Conservation (phyloP, 2,888 invertebrate species). For the Conistra vaccinii region DNA sequence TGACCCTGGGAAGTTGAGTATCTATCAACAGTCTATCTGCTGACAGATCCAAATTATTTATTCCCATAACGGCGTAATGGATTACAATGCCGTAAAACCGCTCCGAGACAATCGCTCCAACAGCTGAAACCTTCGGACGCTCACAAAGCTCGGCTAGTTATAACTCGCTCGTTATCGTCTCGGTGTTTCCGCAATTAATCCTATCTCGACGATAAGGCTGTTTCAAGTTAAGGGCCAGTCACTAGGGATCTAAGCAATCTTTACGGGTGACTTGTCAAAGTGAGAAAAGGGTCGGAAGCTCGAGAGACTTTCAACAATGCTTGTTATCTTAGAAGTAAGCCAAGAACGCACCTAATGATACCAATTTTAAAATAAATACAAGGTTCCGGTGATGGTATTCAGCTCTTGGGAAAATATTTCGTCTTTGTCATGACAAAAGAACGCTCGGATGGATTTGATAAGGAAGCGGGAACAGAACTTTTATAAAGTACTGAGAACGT, state of each 20-base stretch:
- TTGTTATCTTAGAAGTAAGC: constrained; percentile 90
- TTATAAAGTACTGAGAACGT: constrained; percentile 25
- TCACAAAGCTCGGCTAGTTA: constrained; percentile 81
- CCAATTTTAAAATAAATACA: constrained; percentile 86
- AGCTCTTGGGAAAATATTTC: constrained; percentile 63
- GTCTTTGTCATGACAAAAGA: constrained; percentile 60
- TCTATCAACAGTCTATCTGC: constrained; percentile 51
- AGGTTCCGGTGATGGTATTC: constrained; percentile 67
- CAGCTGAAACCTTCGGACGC: constrained; percentile 69
- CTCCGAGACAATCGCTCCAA: constrained; percentile 63
- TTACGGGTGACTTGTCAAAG: constrained; percentile 91
- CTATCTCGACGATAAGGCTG: constrained; percentile 88
- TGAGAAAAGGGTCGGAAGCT: constrained; percentile 89
- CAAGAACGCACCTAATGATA: constrained; percentile 88
- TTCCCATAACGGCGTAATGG: constrained; percentile 54
- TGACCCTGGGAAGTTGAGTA: constrained; percentile 5
- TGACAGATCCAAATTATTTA: constrained; percentile 60
- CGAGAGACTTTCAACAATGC: constrained; percentile 90
- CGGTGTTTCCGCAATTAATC: constrained; percentile 90
- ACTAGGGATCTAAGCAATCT: constrained; percentile 90
- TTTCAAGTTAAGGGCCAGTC: constrained; percentile 89
- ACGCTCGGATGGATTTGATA: constrained; percentile 58
- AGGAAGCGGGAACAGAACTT: constrained; percentile 39
- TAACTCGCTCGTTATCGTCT: constrained; percentile 86
- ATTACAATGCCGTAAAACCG: constrained; percentile 67